Evolutionary conservation across 2,888 invertebrate species (phyloP), one percentile per base, ranked within the genome.

Genomic region (Ashinkailepas kermadecensis): DNA sequence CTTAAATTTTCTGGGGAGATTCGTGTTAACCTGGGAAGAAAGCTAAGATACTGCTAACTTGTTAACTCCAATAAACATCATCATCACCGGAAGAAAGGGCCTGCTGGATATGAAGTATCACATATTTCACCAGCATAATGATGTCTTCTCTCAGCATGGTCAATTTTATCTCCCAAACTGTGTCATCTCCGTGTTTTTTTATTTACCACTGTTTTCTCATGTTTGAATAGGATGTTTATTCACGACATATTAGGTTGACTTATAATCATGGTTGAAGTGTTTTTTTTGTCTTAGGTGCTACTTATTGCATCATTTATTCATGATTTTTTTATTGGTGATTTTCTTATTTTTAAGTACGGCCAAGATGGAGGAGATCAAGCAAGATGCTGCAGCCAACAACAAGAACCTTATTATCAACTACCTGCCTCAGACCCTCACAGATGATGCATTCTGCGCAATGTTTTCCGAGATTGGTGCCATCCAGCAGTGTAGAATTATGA

Each of bases 391-490:
- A 59, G 84, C 85, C 81, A 82, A 82, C 65, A 84, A 85, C 81
- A 95, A 95, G 82, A 97, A 97, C 89, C 91, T 97, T 85, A 97
- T 97, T 85, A 94, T 97, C 86, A 97, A 97, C 90, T 97, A 97
- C 88, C 91, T 97, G 86, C 97, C 97, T 59, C 97, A 97, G 89
- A 94, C 93, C 86, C 93, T 97, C 90, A 94, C 94, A 3, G 97
- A 97, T 87, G 93, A 94, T 87, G 96, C 96, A 86, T 90, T 97
- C 82, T 94, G 93, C 87, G 92, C 93, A 84, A 92, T 97, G 90
- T 97, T 97, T 88, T 91, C 93, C 85, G 92, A 93, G 81, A 92
- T 95, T 85, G 97, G 97, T 81, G 93, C 94, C 54, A 92, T 97
- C 80, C 95, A 95, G 87, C 94, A 93, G 85, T 95, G 95, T 87